Percentiles rank a stretch among this genome's conserved stretches.
phyloP scores from a whole-genome alignment of 2,888 invertebrate genomes.

The Slavum lentiscoides region DNA sequence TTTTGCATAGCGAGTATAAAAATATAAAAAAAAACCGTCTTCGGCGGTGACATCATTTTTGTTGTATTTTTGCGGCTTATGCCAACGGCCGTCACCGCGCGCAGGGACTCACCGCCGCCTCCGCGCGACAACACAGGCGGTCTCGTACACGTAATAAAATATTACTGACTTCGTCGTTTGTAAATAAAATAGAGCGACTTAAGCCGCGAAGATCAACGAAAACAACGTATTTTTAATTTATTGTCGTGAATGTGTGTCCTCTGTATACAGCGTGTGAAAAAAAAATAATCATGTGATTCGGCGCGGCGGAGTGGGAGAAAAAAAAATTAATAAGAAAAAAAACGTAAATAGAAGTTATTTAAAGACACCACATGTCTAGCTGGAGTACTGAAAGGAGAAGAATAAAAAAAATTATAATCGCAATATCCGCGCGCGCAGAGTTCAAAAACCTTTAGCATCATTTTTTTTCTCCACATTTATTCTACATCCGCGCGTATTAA shows the following conservation, averaged over 20 bases:
- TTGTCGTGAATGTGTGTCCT: neutral
- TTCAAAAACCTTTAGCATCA: neutral
- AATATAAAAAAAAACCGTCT: neutral
- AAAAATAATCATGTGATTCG: constrained; percentile 4
- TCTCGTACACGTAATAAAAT: neutral
- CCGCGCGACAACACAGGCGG: neutral
- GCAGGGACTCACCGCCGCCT: neutral
- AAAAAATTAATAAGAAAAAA: neutral
- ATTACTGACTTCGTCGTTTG: neutral
- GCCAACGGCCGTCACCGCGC: too few relatives aligned
- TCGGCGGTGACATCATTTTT: constrained; percentile 32
- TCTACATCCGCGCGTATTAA: too few relatives aligned
- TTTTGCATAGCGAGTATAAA: too few relatives aligned
- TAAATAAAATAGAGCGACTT: constrained; percentile 16
- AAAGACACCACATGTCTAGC: constrained; percentile 43
- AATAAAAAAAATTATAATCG: constrained; percentile 11
- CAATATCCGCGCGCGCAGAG: neutral
- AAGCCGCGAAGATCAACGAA: constrained; percentile 25
- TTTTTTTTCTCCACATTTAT: too few relatives aligned
- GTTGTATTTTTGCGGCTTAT: too few relatives aligned
- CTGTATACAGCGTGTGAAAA: constrained; percentile 35
- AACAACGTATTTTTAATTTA: constrained; percentile 20
- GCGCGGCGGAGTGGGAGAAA: constrained; percentile 2
- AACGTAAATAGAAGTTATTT: constrained; percentile 32
- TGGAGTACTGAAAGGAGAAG: neutral